Base-by-base conservation (phyloP, 2,113 vertebrate species). In the Callopanchax toddi region DNA sequence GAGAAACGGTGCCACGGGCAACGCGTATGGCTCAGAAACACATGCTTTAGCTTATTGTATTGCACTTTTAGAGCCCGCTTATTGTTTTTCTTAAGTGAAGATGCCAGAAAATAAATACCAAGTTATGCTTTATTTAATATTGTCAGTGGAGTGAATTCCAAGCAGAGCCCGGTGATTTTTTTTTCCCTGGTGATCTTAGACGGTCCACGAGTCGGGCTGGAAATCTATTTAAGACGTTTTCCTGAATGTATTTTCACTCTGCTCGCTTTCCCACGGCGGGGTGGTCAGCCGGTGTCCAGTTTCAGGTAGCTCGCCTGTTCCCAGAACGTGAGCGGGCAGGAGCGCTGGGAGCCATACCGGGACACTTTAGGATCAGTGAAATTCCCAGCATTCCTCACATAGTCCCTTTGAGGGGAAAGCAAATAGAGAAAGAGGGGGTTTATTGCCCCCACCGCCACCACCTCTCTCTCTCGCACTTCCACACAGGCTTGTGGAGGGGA, bases 301-400 rank as follows among this genome's bases (percentile, higher is more conserved):
- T 83, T 85, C 85, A 87, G 85, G 81, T 89, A 76, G 75, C 67
- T 71, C 52, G 49, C 67, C 69, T 2, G 63, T 78, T 85, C 78
- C 76, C 73, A 86, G 76, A 85, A 87, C 82, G 82, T 83, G 87
- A 86, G 82, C 65, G 8, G 43, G 55, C 76, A 74, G 85, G 72
- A 74, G 64, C 23, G 36, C 66, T 60, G 76, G 79, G 81, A 85
- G 82, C 82, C 85, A 72, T 61, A 73, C 80, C 74, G 52, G 84
- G 82, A 88, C 82, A 74, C 76, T 76, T 64, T 15, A 57, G 82
- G 82, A 85, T 89, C 87, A 88, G 78, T 88, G 40, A 48, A 58
- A 89, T 89, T 89, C 87, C 86, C 71, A 0, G 62, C 82, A 89
- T 89, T 89, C 87, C 79, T 79, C 36, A 22, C 84, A 87, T 89